A percentile compares a stretch with the other conserved stretches of the same genome.
These are phyloP conservation scores for Cairina moschata DNA, from an alignment of 2,113 vertebrate genomes.

Conservation along the genomic window DNA sequence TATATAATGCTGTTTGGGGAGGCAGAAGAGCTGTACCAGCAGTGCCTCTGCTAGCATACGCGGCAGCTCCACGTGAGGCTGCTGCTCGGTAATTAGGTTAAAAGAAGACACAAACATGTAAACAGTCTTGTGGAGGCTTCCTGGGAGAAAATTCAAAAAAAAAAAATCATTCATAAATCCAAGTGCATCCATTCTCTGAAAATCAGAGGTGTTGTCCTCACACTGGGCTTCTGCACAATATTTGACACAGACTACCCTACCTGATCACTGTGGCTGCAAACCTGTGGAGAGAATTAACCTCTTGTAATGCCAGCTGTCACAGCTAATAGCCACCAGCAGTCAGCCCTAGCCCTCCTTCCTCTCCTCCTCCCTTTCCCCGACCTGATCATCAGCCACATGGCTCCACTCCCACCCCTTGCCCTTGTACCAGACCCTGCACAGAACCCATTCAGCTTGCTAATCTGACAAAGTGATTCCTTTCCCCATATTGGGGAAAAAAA, in stretches of 20 bases:
- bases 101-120: neutral
- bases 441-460: neutral
- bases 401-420: neutral
- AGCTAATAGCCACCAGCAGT: neutral
- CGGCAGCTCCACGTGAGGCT: neutral
- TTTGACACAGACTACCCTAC: neutral
- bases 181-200: neutral
- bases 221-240: neutral
- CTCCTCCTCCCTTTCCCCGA: neutral
- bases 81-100: constrained; percentile 46
- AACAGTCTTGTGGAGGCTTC: constrained; percentile 1
- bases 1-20: constrained; percentile 15
- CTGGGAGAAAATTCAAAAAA: neutral
- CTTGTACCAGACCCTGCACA: neutral
- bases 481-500: neutral
- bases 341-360: neutral
- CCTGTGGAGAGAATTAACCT: neutral
- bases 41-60: neutral
- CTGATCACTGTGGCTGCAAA: neutral
- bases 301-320: neutral
- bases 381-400: neutral
- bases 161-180: constrained; percentile 3
- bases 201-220: neutral
- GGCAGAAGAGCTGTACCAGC: constrained; percentile 40
- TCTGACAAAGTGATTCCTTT: neutral